phyloP scores from a whole-genome alignment of 2,888 invertebrate genomes.

The Sphaerolaimus hirsutus region DNA sequence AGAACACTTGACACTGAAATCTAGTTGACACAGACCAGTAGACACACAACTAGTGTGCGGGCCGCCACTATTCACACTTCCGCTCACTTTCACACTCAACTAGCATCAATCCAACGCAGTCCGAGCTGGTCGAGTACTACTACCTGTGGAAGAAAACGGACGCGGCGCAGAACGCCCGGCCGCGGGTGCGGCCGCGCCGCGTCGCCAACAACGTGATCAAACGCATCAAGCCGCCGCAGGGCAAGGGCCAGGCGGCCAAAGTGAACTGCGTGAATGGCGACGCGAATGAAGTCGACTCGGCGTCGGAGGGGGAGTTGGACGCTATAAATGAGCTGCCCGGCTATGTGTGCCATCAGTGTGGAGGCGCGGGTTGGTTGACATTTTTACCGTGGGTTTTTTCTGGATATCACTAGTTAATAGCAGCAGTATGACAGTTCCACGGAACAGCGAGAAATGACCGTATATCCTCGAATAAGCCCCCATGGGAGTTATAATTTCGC shows the following conservation, averaged over 20 bases:
- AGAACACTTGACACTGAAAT: too few species aligned
- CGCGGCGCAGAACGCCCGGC: conserved; percentile 80
- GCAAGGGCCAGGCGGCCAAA: conserved; percentile 12
- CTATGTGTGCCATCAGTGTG: conserved; percentile 49
- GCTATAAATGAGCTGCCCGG: conserved; percentile 38
- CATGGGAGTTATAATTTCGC: too few species aligned
- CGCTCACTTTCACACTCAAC: too few species aligned
- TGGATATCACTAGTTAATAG: too few species aligned
- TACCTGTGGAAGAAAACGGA: conserved; percentile 99
- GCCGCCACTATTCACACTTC: too few species aligned
- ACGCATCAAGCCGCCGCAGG: conserved; percentile 36
- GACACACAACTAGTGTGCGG: neutral
- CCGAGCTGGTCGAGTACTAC: conserved; percentile 90
- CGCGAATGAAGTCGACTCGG: conserved; percentile 57
- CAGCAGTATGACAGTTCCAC: too few species aligned
- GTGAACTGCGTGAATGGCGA: conserved; percentile 40
- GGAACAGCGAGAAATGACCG: too few species aligned
- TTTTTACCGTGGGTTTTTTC: too few species aligned
- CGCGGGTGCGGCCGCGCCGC: conserved; percentile 56
- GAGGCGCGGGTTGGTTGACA: neutral
- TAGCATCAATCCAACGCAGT: too few species aligned
- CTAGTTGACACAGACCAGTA: too few species aligned
- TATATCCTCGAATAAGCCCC: too few species aligned
- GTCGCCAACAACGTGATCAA: conserved; percentile 43
- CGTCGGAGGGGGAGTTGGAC: conserved; percentile 78